A percentile compares a stretch with the other conserved stretches of the same genome.
Evolutionary conservation across 2,113 vertebrate species (phyloP).

Genomic region (Aegypius monachus): DNA sequence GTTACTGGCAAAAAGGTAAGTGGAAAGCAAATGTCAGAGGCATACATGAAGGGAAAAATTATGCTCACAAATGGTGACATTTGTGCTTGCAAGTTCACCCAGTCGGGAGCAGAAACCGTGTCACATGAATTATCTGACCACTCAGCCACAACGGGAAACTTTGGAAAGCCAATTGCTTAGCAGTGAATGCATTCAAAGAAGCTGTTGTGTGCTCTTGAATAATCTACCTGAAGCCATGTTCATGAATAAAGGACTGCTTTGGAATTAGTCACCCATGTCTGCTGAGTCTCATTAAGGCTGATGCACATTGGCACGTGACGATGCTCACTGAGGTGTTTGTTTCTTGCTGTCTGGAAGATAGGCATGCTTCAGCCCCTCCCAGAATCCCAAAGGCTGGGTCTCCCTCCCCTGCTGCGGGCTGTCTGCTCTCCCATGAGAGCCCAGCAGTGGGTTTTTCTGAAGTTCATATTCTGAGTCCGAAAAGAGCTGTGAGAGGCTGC

Average conservation of each 20-base stretch:
- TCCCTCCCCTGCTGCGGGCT: not conserved
- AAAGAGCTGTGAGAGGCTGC: not conserved
- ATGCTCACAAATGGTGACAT: conserved; percentile 35
- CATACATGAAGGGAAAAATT: conserved; percentile 31
- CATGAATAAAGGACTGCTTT: not conserved
- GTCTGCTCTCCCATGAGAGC: not conserved
- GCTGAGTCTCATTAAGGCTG: not conserved
- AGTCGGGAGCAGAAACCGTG: not conserved
- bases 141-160: not conserved
- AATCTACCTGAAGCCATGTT: not conserved
- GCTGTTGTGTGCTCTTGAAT: not conserved
- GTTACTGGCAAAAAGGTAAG: conserved; percentile 21
- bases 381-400: not conserved
- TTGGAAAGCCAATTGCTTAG: not conserved
- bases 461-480: not conserved
- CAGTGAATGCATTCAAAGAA: not conserved
- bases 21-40: conserved; percentile 45
- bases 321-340: not conserved
- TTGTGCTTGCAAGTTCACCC: conserved; percentile 45
- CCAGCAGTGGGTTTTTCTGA: not conserved
- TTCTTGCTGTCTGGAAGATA: not conserved
- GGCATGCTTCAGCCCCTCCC: not conserved
- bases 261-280: not conserved
- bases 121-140: conserved; percentile 47
- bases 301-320: not conserved